These are phyloP conservation scores for Acyrthosiphon pisum DNA, from an alignment of 1,140 invertebrate species.

Conservation along the genomic window DNA sequence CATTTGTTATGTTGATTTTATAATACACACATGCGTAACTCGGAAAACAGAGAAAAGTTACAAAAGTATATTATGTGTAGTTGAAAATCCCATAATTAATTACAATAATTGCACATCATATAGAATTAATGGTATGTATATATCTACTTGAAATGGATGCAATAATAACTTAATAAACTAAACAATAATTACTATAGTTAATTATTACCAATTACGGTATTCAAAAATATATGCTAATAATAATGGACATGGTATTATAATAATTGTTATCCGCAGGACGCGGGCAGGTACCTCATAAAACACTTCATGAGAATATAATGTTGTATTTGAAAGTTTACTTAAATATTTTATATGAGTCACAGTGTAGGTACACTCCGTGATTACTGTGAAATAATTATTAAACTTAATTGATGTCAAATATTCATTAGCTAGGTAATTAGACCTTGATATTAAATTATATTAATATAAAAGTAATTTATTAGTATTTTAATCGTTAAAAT, in stretches of 20 bases:
- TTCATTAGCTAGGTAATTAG: no score
- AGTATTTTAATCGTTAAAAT: no score
- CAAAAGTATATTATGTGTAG: background rate
- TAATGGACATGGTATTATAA: background rate
- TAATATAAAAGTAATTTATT: no score
- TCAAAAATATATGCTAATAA: background rate
- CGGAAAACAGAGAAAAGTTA: background rate
- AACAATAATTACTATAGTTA: background rate
- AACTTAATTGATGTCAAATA: background rate
- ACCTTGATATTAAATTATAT: no score
- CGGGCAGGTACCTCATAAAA: background rate
- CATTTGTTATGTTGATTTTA: background rate
- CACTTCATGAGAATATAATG: no score
- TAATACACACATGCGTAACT: background rate
- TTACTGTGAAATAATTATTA: background rate
- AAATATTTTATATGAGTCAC: background rate
- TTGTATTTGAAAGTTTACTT: no score
- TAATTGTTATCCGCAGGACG: background rate
- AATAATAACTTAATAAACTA: constrained; percentile 9
- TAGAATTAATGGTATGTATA: background rate
- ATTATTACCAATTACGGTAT: background rate
- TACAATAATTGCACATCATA: background rate
- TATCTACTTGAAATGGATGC: background rate
- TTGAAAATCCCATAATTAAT: background rate
- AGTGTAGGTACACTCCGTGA: background rate